phyloP scores from a whole-genome alignment of 2,888 invertebrate genomes.

The Camponotus fellah region DNA sequence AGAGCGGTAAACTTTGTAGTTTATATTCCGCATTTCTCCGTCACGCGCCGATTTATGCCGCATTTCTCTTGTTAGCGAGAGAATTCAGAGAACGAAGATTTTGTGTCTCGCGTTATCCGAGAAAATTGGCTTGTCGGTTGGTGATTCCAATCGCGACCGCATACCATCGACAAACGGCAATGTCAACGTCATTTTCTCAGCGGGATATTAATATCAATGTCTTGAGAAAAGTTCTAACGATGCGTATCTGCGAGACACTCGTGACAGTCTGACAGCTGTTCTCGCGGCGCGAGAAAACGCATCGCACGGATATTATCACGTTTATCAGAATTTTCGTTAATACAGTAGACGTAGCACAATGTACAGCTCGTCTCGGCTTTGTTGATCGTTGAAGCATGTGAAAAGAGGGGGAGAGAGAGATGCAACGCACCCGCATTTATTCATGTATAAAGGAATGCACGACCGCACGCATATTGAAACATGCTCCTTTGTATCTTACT shows the following conservation, averaged over 20 bases:
- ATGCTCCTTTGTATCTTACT: neutral
- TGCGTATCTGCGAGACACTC: slow-evolving; percentile 16
- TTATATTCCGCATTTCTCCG: slow-evolving; percentile 48
- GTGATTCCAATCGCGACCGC: neutral
- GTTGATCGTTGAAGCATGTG: slow-evolving; percentile 26
- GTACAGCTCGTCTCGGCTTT: neutral
- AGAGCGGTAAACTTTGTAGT: slow-evolving; percentile 17
- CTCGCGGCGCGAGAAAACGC: slow-evolving; percentile 22
- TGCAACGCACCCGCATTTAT: neutral
- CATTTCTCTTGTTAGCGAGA: slow-evolving; percentile 27
- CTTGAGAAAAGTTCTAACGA: slow-evolving; percentile 33
- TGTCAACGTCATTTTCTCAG: slow-evolving; percentile 43
- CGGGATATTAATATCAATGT: slow-evolving; percentile 44
- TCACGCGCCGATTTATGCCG: slow-evolving; percentile 34
- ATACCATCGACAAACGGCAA: slow-evolving; percentile 1
- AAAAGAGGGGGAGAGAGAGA: slow-evolving; percentile 15
- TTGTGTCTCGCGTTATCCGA: slow-evolving; percentile 29
- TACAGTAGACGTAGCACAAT: neutral
- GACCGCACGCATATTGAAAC: neutral
- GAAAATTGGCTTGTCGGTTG: slow-evolving; percentile 21
- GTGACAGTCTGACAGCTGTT: neutral
- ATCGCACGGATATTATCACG: slow-evolving; percentile 31
- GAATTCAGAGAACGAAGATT: slow-evolving; percentile 25
- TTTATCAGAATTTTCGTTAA: slow-evolving; percentile 39
- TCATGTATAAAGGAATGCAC: slow-evolving; percentile 15